Conservation (phyloP, 2,888 invertebrate species). For the Empis livida region DNA sequence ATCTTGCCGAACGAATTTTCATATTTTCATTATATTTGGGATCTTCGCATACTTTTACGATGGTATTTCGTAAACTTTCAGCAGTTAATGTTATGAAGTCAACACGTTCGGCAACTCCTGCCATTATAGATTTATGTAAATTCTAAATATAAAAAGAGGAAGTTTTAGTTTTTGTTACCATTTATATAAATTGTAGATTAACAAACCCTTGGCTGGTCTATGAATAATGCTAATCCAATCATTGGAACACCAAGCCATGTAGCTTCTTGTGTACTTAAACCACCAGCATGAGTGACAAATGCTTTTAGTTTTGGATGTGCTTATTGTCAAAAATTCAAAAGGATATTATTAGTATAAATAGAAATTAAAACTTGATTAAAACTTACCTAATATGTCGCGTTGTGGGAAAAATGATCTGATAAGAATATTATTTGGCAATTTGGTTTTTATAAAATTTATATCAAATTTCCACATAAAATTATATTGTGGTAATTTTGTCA, state of each 20-base stretch:
- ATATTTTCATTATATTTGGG: conserved; percentile 13
- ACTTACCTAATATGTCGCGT: conserved; percentile 28
- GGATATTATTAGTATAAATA: no score
- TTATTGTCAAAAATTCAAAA: conserved; percentile 2
- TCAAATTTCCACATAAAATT: conserved; percentile 33
- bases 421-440: conserved; percentile 35
- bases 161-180: no score
- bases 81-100: not conserved
- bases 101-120: not conserved
- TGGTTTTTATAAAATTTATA: conserved; percentile 4
- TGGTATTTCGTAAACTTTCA: conserved; percentile 9
- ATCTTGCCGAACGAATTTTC: conserved; percentile 33
- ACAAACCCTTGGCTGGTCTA: conserved; percentile 20
- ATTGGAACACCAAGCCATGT: conserved; percentile 25
- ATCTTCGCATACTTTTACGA: not conserved
- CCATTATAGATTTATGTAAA: not conserved
- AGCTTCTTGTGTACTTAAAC: conserved; percentile 25
- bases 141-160: not conserved
- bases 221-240: conserved; percentile 23
- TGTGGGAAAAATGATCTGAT: conserved; percentile 40
- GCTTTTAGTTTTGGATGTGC: conserved; percentile 21
- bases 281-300: conserved; percentile 26
- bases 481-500: conserved; percentile 22
- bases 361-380: no score
- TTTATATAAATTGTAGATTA: no score